Evolutionary conservation across 2,888 invertebrate genomes (phyloP), one percentile per base, ranked within the genome.

Genomic region (Metacarcinus magister): DNA sequence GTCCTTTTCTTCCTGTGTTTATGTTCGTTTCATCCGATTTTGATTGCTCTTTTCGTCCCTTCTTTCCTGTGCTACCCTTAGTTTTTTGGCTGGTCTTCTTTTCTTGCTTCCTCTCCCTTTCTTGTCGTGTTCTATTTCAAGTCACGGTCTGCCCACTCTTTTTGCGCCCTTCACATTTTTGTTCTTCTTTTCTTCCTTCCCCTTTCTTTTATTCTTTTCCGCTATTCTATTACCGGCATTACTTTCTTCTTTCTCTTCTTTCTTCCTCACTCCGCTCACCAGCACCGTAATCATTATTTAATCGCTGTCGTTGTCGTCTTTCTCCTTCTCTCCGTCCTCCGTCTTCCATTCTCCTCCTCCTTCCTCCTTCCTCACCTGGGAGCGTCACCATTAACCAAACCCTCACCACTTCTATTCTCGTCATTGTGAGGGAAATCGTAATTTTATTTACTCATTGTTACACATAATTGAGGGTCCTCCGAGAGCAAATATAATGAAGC

Each of bases 401-500:
- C 13, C 82, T 82, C 82, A 32, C 82, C 32, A 82, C 82, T 82
- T 82, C 82, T 28, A 82, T 32, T 82, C 82, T 32, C 82, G 82
- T 82, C 82, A 32, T 82, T 82, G 82, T 82, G 82, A 32, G 28
- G 5, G 28, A 82, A 82, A 82, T 82, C 82, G 82, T 82, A 82
- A 82, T 82, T 82, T 32, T 82, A 82, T 82, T 82, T 82, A 32
- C 82, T 82, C 82, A 32, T 82, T 82, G 82, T 82, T 82, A 82
- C 82, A 82, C 82, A 82, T 82, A 82, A 82, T 82, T 82, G 82
- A 82, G 82, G 32, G 82, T 82, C 82, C 82, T 82, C 32, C 82
- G 32, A 23, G 82, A 3, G 82, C 82, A 82, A 82, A 82, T 82
- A 82, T 82, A 82, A 82, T 82, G 82, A 82, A 82, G 82, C 82